Evolutionary conservation across 1,140 invertebrate species (phyloP).

Genomic region (Drosophila tropicalis): DNA sequence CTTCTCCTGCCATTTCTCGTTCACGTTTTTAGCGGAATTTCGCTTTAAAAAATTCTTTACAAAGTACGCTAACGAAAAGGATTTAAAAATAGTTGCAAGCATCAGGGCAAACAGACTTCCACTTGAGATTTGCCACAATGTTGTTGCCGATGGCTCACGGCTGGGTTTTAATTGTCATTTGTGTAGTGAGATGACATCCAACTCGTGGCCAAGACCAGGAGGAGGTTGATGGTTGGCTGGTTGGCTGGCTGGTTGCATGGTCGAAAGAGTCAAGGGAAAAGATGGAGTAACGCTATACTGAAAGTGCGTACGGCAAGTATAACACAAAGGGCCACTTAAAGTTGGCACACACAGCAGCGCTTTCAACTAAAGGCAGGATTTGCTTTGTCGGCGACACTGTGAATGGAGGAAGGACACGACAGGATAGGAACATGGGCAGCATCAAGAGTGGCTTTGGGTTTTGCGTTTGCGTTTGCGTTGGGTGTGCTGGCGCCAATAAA

Average conservation of each 20-base stretch:
- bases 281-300: neutral
- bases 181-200: slow-evolving; percentile 48
- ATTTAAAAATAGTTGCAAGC: slow-evolving; percentile 61
- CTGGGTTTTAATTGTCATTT: slow-evolving; percentile 74
- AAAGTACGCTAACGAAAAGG: slow-evolving; percentile 31
- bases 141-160: slow-evolving; percentile 54
- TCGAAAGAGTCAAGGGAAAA: neutral
- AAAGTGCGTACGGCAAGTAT: slow-evolving; percentile 33
- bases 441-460: slow-evolving; percentile 7
- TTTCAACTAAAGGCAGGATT: slow-evolving; percentile 48
- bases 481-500: slow-evolving; percentile 35
- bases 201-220: slow-evolving; percentile 43
- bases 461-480: neutral
- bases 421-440: neutral
- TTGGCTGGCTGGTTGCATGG: neutral
- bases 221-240: slow-evolving; percentile 21
- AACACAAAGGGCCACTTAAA: slow-evolving; percentile 76
- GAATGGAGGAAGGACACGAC: slow-evolving; percentile 19
- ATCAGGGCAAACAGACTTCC: slow-evolving; percentile 10
- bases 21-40: neutral
- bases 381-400: slow-evolving; percentile 56
- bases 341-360: slow-evolving; percentile 46
- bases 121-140: slow-evolving; percentile 64
- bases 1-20: neutral
- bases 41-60: slow-evolving; percentile 7